phyloP scores from a whole-genome alignment of 2,797 vertebrate genomes.

The Phoxinus dragarum region DNA sequence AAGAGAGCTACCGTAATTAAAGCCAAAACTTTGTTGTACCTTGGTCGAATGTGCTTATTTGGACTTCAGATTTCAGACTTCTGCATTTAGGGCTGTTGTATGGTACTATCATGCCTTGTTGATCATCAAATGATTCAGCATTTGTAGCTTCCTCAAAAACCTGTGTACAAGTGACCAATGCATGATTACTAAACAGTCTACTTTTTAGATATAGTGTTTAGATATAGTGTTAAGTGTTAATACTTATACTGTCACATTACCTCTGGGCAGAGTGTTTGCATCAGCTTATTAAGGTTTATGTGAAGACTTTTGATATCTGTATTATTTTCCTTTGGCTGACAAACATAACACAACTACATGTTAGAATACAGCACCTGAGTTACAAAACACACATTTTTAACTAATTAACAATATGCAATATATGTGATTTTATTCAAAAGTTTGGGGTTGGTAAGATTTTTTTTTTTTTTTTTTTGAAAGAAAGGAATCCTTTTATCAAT shows the following conservation, averaged over 20 bases:
- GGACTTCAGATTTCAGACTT: not conserved
- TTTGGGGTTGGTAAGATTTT: not conserved
- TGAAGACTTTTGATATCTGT: constrained; percentile 48
- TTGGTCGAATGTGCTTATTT: constrained; percentile 6
- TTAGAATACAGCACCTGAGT: not conserved
- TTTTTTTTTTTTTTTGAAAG: not conserved
- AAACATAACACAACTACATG: constrained; percentile 28
- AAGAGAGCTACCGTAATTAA: not conserved
- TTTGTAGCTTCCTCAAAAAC: constrained; percentile 23
- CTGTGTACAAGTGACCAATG: constrained; percentile 13
- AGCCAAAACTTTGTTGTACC: not conserved
- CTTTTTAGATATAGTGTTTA: not conserved
- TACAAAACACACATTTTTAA: not conserved
- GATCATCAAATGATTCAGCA: constrained; percentile 2
- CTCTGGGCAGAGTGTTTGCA: constrained; percentile 49
- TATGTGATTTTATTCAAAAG: not conserved
- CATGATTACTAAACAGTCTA: not conserved
- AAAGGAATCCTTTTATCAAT: not conserved
- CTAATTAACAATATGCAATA: not conserved
- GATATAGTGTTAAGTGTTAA: not conserved
- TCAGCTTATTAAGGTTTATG: constrained; percentile 60
- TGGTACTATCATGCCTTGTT: constrained; percentile 22
- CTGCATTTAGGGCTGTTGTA: constrained; percentile 38
- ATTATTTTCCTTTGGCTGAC: constrained; percentile 16
- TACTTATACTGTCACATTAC: constrained; percentile 37